Evolutionary conservation across 2,113 vertebrate genomes (phyloP), one percentile per base, ranked within the genome.

Genomic region (Micronycteris hirsuta): DNA sequence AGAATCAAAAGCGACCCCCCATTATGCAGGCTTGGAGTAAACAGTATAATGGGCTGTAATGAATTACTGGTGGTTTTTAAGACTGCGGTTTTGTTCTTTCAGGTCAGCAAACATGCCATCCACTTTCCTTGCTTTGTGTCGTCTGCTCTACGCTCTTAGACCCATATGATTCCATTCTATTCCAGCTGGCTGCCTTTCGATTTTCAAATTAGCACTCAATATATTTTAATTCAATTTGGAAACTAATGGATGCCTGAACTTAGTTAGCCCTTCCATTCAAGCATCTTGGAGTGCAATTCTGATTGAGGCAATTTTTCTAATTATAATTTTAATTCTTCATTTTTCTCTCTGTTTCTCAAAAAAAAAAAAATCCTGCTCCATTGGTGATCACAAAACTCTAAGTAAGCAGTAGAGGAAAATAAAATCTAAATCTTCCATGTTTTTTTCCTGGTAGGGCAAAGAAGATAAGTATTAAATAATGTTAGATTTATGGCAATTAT

Each of bases 171-270:
- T 89, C 47, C 45, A 71, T 96, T 94, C 91, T 91, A n/a, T 97
- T 97, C 93, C 91, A 97, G 93, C 58, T 92, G 93, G 86, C 93
- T 96, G 96, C 88, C 89, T 97, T 95, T 74, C 95, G 95, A 94
- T 67, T 94, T 95, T 91, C 93, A 74, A 98, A 96, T 96, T 96
- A 97, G 91, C 91, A 95, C 88, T 98, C 93, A 93, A 89, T 94
- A 92, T 88, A 63, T 96, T 97, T 97, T 96, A 97, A 97, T 97
- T 97, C 94, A 97, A 93, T 97, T 97, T 96, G 65, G 91, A 52
- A 95, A 97, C 94, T 97, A 97, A 97, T 97, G 93, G 96, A 96
- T 96, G 95, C 91, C 96, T 96, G 94, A 96, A 95, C 95, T 96
- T 97, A 94, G 95, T 97, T 97, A 97, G 95, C 73, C 94, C 65